Evolutionary conservation across 2,888 invertebrate species (phyloP).

Genomic region (Agonum fuliginosum): DNA sequence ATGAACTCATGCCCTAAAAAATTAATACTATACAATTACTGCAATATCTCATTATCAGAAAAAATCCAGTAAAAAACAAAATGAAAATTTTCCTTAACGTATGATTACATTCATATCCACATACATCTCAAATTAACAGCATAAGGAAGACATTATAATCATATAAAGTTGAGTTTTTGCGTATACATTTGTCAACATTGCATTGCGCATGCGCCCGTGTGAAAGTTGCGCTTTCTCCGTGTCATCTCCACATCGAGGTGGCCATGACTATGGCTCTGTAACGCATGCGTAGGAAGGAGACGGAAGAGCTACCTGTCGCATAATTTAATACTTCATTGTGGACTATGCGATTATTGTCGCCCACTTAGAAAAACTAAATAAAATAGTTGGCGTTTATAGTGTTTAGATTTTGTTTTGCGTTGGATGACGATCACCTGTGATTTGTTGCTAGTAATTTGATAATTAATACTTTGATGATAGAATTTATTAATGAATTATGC

Average conservation of each 20-base stretch:
- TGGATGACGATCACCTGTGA: constrained; percentile 31
- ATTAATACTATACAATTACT: constrained; percentile 6
- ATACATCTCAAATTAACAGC: neutral
- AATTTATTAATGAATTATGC: constrained; percentile 24
- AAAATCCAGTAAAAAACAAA: neutral
- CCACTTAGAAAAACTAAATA: constrained; percentile 15
- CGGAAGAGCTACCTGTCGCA: constrained; percentile 49
- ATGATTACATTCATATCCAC: too few relatives aligned
- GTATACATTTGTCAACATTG: neutral
- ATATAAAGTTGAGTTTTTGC: constrained; percentile 1
- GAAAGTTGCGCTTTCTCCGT: constrained; percentile 29
- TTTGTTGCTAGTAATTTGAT: constrained; percentile 29
- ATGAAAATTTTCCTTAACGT: constrained; percentile 13
- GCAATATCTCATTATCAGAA: neutral
- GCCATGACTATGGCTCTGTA: neutral
- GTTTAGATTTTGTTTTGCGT: constrained; percentile 3
- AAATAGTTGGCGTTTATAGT: constrained; percentile 14
- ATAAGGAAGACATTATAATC: constrained; percentile 6
- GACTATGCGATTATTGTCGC: constrained; percentile 32
- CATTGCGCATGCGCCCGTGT: constrained; percentile 11
- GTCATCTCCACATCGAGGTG: constrained; percentile 16
- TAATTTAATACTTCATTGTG: constrained; percentile 30
- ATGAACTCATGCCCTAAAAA: constrained; percentile 21
- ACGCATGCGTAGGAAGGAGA: constrained; percentile 40
- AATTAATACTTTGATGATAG: constrained; percentile 28